phyloP scores from a whole-genome alignment of 2,888 invertebrate species.

The Pristionchus arcanus region DNA sequence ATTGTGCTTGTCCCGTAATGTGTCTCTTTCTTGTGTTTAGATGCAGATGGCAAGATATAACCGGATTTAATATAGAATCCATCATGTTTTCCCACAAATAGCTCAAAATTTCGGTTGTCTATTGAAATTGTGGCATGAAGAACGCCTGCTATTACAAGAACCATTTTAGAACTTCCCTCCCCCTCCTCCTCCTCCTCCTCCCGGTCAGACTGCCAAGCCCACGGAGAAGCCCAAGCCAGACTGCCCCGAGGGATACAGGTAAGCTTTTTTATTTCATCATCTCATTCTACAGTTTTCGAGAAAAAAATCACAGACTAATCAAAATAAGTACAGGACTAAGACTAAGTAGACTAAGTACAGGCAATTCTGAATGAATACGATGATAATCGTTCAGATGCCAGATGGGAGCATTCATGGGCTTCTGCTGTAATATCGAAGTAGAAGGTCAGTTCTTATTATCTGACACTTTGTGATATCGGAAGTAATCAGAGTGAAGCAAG shows the following conservation, averaged over 20 bases:
- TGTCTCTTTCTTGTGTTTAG: too few relatives aligned
- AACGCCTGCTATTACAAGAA: not conserved
- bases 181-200: conserved; percentile 14
- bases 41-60: too few relatives aligned
- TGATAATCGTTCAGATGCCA: conserved; percentile 64
- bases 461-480: too few relatives aligned
- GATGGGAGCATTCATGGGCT: conserved; percentile 71
- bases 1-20: too few relatives aligned
- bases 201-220: not conserved
- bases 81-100: not conserved
- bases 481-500: not conserved
- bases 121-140: not conserved
- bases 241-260: conserved; percentile 50
- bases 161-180: not conserved
- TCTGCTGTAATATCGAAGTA: conserved; percentile 67
- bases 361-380: not conserved
- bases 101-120: too few relatives aligned
- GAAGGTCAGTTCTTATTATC: conserved; percentile 59
- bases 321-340: not conserved
- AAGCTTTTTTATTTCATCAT: too few relatives aligned
- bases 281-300: too few relatives aligned
- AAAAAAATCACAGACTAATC: too few relatives aligned
- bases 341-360: too few relatives aligned
- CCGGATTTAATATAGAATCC: too few relatives aligned
- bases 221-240: not conserved